Percentiles rank a stretch among this genome's conserved stretches.
phyloP scores from a whole-genome alignment of 2,113 vertebrate genomes.

The Recurvirostra avosetta region DNA sequence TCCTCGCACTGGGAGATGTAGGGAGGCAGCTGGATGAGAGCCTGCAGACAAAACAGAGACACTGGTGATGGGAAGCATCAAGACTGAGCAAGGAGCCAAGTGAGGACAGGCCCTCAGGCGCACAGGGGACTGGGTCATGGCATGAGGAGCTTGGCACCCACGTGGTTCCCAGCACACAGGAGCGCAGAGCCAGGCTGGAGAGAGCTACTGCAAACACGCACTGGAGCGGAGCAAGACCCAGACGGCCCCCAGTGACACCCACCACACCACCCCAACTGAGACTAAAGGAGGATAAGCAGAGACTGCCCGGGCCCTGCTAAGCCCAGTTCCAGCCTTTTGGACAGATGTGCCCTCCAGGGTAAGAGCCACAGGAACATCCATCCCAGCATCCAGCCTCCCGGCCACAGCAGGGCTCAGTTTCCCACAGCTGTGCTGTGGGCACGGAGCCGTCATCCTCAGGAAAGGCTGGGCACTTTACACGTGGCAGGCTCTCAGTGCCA shows the following conservation, averaged over 20 bases:
- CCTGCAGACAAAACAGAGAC: slow-evolving; percentile 69
- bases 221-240: neutral
- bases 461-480: neutral
- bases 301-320: neutral
- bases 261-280: neutral
- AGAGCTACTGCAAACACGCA: neutral
- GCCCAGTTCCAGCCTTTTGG: neutral
- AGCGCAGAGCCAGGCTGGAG: neutral
- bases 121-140: accelerated
- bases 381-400: neutral
- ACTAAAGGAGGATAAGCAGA: neutral
- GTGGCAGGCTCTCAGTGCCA: neutral
- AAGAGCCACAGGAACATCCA: neutral
- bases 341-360: neutral
- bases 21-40: slow-evolving; percentile 93
- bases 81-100: neutral
- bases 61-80: accelerated
- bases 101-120: neutral
- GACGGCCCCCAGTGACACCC: neutral
- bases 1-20: slow-evolving; percentile 98
- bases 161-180: accelerated
- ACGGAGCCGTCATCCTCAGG: neutral
- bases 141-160: neutral
- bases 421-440: neutral
- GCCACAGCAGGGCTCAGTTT: neutral